These are phyloP conservation scores for Ceryle rudis DNA, from an alignment of 2,797 vertebrate species.

Conservation along the genomic window DNA sequence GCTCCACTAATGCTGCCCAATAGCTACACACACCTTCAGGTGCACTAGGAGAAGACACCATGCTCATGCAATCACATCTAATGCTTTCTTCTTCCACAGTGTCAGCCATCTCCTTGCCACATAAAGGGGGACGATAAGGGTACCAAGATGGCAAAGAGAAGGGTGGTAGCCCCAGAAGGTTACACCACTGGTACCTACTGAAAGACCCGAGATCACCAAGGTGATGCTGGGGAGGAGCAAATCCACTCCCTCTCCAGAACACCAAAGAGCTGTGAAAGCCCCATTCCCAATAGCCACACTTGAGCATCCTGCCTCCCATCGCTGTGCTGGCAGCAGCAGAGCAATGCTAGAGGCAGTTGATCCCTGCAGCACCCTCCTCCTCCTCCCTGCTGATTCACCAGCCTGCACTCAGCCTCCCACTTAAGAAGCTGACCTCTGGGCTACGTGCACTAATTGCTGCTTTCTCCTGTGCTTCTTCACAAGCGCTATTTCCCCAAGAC, in stretches of 20 bases:
- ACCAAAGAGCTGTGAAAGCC: not conserved
- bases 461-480: not conserved
- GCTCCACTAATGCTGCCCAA: not conserved
- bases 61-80: accelerated
- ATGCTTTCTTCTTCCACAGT: not conserved
- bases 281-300: not conserved
- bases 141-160: accelerated
- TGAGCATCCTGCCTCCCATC: not conserved
- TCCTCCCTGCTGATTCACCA: not conserved
- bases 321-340: accelerated
- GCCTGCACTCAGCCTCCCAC: not conserved
- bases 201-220: not conserved
- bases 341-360: not conserved
- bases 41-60: not conserved
- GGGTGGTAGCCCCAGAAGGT: not conserved
- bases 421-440: not conserved
- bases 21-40: not conserved
- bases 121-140: accelerated
- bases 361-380: not conserved
- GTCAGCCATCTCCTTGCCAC: not conserved
- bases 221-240: not conserved
- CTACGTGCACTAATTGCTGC: not conserved
- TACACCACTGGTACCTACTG: not conserved
- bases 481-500: not conserved
- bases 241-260: not conserved